Conservation (phyloP, 2,113 vertebrate genomes). For the Nansenia antarctica region DNA sequence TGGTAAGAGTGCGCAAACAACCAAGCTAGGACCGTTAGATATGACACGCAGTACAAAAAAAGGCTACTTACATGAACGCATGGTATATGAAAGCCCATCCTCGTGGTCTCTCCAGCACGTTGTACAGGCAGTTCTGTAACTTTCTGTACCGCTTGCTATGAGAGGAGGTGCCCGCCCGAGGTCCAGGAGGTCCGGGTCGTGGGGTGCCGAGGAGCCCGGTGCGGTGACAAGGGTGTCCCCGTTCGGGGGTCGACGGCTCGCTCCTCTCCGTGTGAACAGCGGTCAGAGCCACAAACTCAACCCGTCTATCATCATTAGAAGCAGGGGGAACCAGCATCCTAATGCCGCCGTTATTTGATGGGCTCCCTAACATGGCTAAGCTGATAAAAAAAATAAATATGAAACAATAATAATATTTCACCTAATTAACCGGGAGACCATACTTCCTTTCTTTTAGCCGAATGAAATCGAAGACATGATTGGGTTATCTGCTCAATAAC, state of each 20-base stretch:
- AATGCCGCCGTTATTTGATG: constrained; percentile 81
- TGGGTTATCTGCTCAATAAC: background rate
- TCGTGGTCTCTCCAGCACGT: constrained; percentile 89
- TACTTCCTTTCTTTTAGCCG: background rate
- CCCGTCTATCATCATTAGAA: constrained; percentile 74
- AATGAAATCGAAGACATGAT: background rate
- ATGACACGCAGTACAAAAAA: no score
- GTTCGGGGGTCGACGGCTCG: constrained; percentile 79
- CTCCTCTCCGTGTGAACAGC: constrained; percentile 84
- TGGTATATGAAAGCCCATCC: constrained; percentile 94
- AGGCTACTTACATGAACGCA: constrained; percentile 86
- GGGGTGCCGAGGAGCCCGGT: constrained; percentile 86
- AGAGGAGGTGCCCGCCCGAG: constrained; percentile 72
- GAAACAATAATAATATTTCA: background rate
- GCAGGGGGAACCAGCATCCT: constrained; percentile 75
- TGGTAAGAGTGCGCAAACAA: background rate
- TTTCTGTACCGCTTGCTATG: constrained; percentile 84
- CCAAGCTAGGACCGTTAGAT: background rate
- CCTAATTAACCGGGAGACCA: background rate
- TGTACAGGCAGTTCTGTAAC: constrained; percentile 90
- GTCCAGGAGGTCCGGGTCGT: constrained; percentile 74
- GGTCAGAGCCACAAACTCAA: constrained; percentile 87
- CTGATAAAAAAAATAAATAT: background rate
- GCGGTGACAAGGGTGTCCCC: constrained; percentile 78
- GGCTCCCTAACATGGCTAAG: constrained; percentile 69